Percentiles rank a stretch among this genome's conserved stretches.
Evolutionary conservation across 2,113 vertebrate species (phyloP).

Genomic region (Miniopterus natalensis): DNA sequence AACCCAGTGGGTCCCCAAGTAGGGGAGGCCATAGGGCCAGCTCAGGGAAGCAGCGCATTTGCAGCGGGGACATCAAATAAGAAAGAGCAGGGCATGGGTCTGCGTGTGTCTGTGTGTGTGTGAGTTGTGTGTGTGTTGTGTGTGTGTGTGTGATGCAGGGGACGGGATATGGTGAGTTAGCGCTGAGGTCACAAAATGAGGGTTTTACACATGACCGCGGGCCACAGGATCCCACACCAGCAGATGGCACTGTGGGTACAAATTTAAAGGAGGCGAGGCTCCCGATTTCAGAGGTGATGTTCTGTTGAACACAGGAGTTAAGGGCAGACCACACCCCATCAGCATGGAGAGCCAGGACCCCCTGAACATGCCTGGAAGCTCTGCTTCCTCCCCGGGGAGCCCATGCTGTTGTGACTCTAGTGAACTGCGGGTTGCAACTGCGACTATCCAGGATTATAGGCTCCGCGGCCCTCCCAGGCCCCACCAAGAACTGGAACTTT

Average conservation of each 20-base stretch:
- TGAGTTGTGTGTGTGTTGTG: not conserved
- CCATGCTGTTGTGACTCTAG: not conserved
- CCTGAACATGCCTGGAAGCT: fast-evolving
- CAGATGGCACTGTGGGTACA: slow-evolving; percentile 79
- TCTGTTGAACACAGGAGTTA: not conserved
- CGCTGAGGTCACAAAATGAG: not conserved
- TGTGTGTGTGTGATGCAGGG: fast-evolving
- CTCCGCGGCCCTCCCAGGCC: fast-evolving
- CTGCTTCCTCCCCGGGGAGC: not conserved
- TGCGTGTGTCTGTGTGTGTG: too few relatives aligned
- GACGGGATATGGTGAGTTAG: fast-evolving
- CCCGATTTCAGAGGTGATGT: not conserved
- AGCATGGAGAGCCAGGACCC: not conserved
- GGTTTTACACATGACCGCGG: not conserved
- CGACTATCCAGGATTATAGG: not conserved
- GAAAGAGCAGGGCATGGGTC: not conserved
- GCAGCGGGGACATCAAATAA: not conserved
- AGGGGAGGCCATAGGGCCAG: fast-evolving
- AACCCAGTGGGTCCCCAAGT: not conserved
- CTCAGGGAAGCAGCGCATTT: fast-evolving
- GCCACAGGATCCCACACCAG: slow-evolving; percentile 60
- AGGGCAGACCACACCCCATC: not conserved
- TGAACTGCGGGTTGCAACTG: not conserved
- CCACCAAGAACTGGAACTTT: not conserved
- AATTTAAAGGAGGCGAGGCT: slow-evolving; percentile 8